Conservation (phyloP, 2,113 vertebrate genomes). For the Noctilio leporinus region DNA sequence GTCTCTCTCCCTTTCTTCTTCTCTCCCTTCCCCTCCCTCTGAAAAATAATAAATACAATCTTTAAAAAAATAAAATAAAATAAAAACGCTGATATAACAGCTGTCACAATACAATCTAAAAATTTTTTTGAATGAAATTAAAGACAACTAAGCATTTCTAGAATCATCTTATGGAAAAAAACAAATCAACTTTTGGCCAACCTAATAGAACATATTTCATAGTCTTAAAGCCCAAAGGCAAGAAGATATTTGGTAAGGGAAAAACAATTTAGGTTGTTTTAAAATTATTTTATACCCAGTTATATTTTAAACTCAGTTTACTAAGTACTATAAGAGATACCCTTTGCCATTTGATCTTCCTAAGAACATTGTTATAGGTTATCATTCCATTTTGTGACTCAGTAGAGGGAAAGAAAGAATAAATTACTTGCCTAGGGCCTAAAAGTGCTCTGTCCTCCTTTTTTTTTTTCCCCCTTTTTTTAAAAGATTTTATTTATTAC, state of each 20-base stretch:
- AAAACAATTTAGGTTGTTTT: background rate
- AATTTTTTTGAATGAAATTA: no score
- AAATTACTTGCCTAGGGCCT: background rate
- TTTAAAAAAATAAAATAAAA: no score
- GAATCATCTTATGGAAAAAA: no score
- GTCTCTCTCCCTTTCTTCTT: no score
- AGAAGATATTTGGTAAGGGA: background rate
- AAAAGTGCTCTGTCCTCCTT: background rate
- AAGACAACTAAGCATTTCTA: no score
- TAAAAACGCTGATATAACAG: no score
- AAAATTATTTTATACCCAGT: conserved; percentile 13
- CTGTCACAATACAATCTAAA: no score
- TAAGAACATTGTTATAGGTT: background rate
- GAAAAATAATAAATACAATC: no score
- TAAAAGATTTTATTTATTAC: no score
- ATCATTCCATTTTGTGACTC: background rate
- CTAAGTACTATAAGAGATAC: background rate
- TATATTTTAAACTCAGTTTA: background rate
- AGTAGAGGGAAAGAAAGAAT: background rate
- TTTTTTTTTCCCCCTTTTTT: no score
- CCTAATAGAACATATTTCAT: background rate
- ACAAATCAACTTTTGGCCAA: no score
- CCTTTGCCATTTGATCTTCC: background rate
- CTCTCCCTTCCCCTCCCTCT: no score
- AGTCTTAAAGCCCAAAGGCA: background rate